Evolutionary conservation across 2,888 invertebrate species (phyloP).

Genomic region (Aphodius sticticus): DNA sequence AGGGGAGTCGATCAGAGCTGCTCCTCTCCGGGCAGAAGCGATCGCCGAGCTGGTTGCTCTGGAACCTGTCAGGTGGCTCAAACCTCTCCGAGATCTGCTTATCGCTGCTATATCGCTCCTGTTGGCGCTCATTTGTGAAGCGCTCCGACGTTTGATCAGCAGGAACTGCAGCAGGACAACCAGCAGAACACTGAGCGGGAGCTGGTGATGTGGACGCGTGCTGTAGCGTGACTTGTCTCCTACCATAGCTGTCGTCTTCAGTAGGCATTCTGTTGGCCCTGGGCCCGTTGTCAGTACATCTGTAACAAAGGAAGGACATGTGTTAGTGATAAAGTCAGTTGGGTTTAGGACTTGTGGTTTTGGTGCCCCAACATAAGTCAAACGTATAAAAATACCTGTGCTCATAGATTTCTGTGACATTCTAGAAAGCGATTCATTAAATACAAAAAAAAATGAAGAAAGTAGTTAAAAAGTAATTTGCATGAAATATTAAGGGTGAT

Average conservation of each 20-base stretch:
- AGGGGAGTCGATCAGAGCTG: slow-evolving; percentile 55
- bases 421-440: too few relatives aligned
- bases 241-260: slow-evolving; percentile 57
- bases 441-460: not conserved
- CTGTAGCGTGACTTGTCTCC: slow-evolving; percentile 54
- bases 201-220: slow-evolving; percentile 48
- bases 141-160: slow-evolving; percentile 46
- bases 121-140: slow-evolving; percentile 40
- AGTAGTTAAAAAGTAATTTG: not conserved
- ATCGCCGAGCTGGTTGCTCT: slow-evolving; percentile 37
- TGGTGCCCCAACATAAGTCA: too few relatives aligned
- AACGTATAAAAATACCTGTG: too few relatives aligned
- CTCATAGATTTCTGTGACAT: too few relatives aligned
- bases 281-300: slow-evolving; percentile 74
- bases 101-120: slow-evolving; percentile 38
- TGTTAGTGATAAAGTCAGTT: too few relatives aligned
- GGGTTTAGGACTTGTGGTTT: too few relatives aligned
- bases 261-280: slow-evolving; percentile 71
- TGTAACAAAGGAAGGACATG: slow-evolving; percentile 52
- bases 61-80: slow-evolving; percentile 45
- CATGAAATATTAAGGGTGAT: too few relatives aligned
- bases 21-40: slow-evolving; percentile 55
- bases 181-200: slow-evolving; percentile 49
- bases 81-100: slow-evolving; percentile 40
- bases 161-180: slow-evolving; percentile 48